Percentiles rank a stretch among this genome's conserved stretches.
phyloP scores from a whole-genome alignment of 2,113 vertebrate genomes.

The Tachysurus fulvidraco region DNA sequence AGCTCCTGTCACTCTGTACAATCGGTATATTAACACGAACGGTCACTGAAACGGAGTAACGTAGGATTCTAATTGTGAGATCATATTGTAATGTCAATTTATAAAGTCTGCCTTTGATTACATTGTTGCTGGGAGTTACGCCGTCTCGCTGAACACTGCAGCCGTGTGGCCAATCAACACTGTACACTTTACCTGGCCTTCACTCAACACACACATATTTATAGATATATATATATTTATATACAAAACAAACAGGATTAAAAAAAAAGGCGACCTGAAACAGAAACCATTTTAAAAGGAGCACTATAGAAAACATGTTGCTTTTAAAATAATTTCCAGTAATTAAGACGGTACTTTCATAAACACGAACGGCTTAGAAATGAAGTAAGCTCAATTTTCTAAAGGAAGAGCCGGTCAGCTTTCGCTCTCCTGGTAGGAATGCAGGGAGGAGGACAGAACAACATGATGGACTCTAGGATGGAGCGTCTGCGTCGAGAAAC shows the following conservation, averaged over 20 bases:
- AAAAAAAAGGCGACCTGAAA: not conserved
- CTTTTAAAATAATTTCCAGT: slow-evolving; percentile 37
- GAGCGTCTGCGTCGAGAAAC: slow-evolving; percentile 28
- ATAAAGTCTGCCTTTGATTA: not conserved
- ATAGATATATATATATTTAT: slow-evolving; percentile 24
- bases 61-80: not conserved
- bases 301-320: slow-evolving; percentile 44
- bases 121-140: not conserved
- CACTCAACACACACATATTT: slow-evolving; percentile 31
- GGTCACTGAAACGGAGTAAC: not conserved
- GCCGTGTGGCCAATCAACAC: slow-evolving; percentile 19
- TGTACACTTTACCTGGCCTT: slow-evolving; percentile 37
- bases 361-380: slow-evolving; percentile 4
- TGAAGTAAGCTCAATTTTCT: slow-evolving; percentile 18
- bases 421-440: slow-evolving; percentile 15
- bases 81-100: not conserved
- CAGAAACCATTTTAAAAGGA: slow-evolving; percentile 28
- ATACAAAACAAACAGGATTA: not conserved
- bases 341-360: slow-evolving; percentile 26
- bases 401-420: not conserved
- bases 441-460: not conserved
- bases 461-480: slow-evolving; percentile 8
- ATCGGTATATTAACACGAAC: not conserved
- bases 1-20: not conserved
- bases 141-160: slow-evolving; percentile 11